Conservation (phyloP, 2,888 invertebrate genomes). For the Ormyrus rosae region DNA sequence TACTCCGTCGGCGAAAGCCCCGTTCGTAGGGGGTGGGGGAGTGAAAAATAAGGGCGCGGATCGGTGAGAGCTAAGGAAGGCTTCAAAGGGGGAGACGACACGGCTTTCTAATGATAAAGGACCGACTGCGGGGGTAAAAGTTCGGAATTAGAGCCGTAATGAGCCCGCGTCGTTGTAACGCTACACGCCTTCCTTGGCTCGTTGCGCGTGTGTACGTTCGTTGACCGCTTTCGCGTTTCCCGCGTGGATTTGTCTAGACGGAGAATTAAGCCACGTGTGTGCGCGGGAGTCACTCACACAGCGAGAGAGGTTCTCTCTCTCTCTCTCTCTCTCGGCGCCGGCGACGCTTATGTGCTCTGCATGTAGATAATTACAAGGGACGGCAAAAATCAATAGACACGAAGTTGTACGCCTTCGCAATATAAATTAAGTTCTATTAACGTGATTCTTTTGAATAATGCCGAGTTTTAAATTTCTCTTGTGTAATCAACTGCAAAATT, state of each 20-base stretch:
- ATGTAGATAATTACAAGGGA: conserved; percentile 58
- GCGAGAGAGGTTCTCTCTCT: neutral
- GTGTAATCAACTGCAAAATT: conserved; percentile 52
- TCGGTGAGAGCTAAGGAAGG: conserved; percentile 11
- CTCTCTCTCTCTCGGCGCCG: no score
- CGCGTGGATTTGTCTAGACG: conserved; percentile 56
- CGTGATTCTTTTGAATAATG: conserved; percentile 57
- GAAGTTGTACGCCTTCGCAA: conserved; percentile 54
- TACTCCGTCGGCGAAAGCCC: no score
- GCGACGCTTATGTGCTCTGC: conserved; percentile 48
- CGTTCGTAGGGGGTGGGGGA: no score
- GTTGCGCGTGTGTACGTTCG: conserved; percentile 26
- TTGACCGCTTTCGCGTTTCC: conserved; percentile 47
- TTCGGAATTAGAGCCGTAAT: conserved; percentile 68
- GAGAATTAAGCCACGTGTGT: conserved; percentile 52
- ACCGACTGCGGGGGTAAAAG: conserved; percentile 56
- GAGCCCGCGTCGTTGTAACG: conserved; percentile 59
- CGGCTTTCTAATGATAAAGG: conserved; percentile 55
- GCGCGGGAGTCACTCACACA: conserved; percentile 27
- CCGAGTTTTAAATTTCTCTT: conserved; percentile 49
- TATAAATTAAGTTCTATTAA: conserved; percentile 57
- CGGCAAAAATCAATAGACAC: conserved; percentile 58
- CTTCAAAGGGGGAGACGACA: neutral
- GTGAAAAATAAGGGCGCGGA: conserved; percentile 34
- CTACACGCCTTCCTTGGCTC: conserved; percentile 31